phyloP scores from a whole-genome alignment of 2,888 invertebrate species.

The Nowickia ferox region DNA sequence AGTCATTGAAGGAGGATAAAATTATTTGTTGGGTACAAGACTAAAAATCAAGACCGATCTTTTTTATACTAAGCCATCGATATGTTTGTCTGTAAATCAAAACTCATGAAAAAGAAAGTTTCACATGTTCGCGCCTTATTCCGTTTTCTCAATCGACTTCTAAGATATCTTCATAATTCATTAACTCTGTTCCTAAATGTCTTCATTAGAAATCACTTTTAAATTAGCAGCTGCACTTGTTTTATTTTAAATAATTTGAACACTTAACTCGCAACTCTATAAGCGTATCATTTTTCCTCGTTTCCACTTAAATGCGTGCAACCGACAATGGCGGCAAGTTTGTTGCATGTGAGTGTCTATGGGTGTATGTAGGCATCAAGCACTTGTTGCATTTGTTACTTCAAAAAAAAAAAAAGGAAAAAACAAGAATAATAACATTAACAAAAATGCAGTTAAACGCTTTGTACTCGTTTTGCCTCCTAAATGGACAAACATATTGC shows the following conservation, averaged over 20 bases:
- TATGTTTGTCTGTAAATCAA: too few relatives aligned
- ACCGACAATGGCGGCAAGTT: neutral
- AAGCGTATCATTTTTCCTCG: neutral
- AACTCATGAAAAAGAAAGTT: too few relatives aligned
- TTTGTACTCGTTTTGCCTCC: constrained; percentile 36
- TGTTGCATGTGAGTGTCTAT: neutral
- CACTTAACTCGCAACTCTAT: neutral
- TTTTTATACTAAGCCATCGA: too few relatives aligned
- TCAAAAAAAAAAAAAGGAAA: neutral
- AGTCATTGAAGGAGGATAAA: too few relatives aligned
- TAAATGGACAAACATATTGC: constrained; percentile 36
- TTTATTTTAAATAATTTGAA: neutral
- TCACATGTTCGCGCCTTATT: too few relatives aligned
- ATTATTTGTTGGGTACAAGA: too few relatives aligned
- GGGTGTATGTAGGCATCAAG: neutral
- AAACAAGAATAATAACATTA: neutral
- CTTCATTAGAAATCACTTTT: too few relatives aligned
- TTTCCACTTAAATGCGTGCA: constrained; percentile 33
- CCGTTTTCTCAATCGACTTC: too few relatives aligned
- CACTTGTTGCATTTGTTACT: constrained; percentile 52
- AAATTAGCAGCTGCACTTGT: neutral
- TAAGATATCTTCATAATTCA: too few relatives aligned
- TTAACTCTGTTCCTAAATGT: too few relatives aligned
- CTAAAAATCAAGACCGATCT: too few relatives aligned
- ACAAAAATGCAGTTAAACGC: constrained; percentile 34